A percentile compares a stretch with the other conserved stretches of the same genome.
Conservation (phyloP, 2,113 vertebrate species). For the Eclectus roratus region DNA sequence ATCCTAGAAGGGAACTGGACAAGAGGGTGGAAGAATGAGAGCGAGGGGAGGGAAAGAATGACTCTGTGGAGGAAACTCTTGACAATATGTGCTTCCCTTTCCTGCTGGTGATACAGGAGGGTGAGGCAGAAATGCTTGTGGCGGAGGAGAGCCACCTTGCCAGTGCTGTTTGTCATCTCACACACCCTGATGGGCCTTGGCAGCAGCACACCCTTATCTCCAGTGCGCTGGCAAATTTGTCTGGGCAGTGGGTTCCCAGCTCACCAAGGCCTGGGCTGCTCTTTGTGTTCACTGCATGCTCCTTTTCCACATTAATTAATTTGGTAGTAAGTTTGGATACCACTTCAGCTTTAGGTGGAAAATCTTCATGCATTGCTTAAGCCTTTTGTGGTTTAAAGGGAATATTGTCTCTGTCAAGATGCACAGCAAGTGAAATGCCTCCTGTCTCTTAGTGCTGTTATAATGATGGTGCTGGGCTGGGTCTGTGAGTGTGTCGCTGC, state of each 20-base stretch:
- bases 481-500: background rate
- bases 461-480: background rate
- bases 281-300: background rate
- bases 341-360: background rate
- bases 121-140: background rate
- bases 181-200: background rate
- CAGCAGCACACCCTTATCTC: background rate
- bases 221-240: background rate
- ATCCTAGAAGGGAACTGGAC: background rate
- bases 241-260: background rate
- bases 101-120: background rate
- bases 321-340: background rate
- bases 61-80: background rate
- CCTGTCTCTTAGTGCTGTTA: fast-evolving
- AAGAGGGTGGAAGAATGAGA: background rate
- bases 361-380: background rate
- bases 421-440: background rate
- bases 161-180: background rate
- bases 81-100: slow-evolving; percentile 25
- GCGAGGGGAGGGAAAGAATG: background rate
- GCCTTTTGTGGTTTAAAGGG: background rate
- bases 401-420: background rate
- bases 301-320: background rate
- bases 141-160: background rate
- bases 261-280: background rate